Evolutionary conservation across 2,888 invertebrate genomes (phyloP).

Genomic region (Sipha maydis): DNA sequence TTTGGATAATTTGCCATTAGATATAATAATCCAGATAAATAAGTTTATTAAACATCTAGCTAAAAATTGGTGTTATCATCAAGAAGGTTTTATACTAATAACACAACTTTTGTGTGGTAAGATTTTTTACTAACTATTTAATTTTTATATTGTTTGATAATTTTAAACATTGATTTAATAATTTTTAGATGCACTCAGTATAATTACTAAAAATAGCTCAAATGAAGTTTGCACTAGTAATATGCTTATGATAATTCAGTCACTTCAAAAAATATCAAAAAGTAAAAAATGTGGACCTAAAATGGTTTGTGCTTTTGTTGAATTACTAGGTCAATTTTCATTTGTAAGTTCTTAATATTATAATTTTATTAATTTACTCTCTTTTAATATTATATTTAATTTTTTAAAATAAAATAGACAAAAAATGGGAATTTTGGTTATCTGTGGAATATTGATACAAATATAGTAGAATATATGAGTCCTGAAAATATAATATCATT

Average conservation of each 20-base stretch:
- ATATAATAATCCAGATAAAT: slow-evolving; percentile 28
- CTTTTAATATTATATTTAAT: slow-evolving; percentile 36
- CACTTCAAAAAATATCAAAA: slow-evolving; percentile 61
- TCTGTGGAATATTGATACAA: slow-evolving; percentile 25
- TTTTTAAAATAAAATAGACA: slow-evolving; percentile 26
- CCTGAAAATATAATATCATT: slow-evolving; percentile 61
- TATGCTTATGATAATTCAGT: slow-evolving; percentile 53
- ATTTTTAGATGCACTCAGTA: slow-evolving; percentile 32
- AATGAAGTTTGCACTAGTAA: slow-evolving; percentile 39
- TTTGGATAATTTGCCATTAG: slow-evolving; percentile 16
- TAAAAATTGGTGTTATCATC: slow-evolving; percentile 61
- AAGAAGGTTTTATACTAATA: slow-evolving; percentile 62
- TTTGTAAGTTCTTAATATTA: slow-evolving; percentile 66
- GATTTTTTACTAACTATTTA: background rate
- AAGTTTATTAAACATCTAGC: slow-evolving; percentile 43
- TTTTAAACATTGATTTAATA: slow-evolving; percentile 3
- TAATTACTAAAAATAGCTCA: slow-evolving; percentile 31
- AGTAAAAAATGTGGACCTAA: slow-evolving; percentile 67
- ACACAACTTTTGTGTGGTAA: slow-evolving; percentile 63
- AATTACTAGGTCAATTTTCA: slow-evolving; percentile 68
- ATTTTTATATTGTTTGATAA: background rate
- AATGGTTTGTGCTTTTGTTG: slow-evolving; percentile 67
- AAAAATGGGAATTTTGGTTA: slow-evolving; percentile 41
- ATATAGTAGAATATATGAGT: slow-evolving; percentile 46
- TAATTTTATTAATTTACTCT: slow-evolving; percentile 32